Base-by-base conservation (phyloP, 2,888 invertebrate species). In the Drosophila prolongata region DNA sequence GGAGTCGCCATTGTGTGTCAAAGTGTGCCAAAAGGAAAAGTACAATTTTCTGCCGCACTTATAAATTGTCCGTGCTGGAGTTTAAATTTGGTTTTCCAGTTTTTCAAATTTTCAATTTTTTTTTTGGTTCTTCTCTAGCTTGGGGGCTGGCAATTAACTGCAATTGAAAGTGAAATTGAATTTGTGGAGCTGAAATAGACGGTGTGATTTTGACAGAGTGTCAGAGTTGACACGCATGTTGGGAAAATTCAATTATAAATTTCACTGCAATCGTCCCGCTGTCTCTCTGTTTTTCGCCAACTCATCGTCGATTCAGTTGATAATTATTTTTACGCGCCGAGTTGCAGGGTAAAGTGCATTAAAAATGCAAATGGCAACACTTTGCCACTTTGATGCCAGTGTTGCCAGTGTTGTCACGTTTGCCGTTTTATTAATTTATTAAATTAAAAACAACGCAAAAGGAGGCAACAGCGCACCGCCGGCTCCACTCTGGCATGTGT, bases 361-460 rank as follows among this genome's bases (percentile, higher is more conserved):
- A 89, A 89, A 89, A 90, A 89, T 90, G 89, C 88, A 89, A 90
- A 90, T 89, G 90, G 89, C 90, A 89, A 89, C 90, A 90, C 89
- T 90, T 90, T 85, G 89, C 90, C 90, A 89, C 88, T 90, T 90
- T 85, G 85, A 89, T 89, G 84, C 56, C 65, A 46, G 58, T 49
- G 78, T 78, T 71, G 85, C 76, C 86, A 77, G 76, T 80, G 80
- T 87, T 84, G 83, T 89, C 88, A 84, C 89, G 89, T 86, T 68
- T 89, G 78, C 77, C 87, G 87, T 86, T 86, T 89, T 86, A 86
- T 86, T 90, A 89, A 89, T 86, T 86, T 86, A 86, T 86, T 89
- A 86, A 86, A 86, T 86, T 89, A 87, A 75, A 78, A 78, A 72
- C 65, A 61, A 79, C 44, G 59, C 42, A 73, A 50, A 76, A 40